Conservation (phyloP, 2,888 invertebrate genomes). For the Drosophila pseudotakahashii region DNA sequence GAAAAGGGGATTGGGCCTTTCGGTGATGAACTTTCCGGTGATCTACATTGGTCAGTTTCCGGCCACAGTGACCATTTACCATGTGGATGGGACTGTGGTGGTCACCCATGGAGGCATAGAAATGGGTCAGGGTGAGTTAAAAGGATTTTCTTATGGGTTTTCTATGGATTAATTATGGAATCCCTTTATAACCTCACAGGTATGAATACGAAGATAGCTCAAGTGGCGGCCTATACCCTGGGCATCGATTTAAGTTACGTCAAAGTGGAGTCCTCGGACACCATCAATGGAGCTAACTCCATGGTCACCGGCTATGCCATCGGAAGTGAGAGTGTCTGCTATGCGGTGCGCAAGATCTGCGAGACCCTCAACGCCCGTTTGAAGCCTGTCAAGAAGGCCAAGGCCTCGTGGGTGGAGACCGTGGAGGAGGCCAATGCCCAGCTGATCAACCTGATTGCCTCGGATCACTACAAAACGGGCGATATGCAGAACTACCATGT, state of each 20-base stretch:
- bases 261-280: constrained; percentile 88
- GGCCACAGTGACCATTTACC: constrained; percentile 88
- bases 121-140: constrained; percentile 89
- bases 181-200: constrained; percentile 21
- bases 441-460: constrained; percentile 86
- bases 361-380: constrained; percentile 87
- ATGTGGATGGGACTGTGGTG: constrained; percentile 89
- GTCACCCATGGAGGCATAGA: constrained; percentile 90
- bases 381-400: constrained; percentile 86
- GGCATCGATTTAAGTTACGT: constrained; percentile 87
- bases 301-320: constrained; percentile 89
- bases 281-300: constrained; percentile 88
- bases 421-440: constrained; percentile 55
- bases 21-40: constrained; percentile 89
- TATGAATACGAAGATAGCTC: constrained; percentile 88
- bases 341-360: constrained; percentile 87
- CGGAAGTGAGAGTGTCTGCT: constrained; percentile 88
- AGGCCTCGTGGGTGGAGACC: constrained; percentile 85
- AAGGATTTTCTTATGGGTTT: background rate
- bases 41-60: constrained; percentile 85
- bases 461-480: constrained; percentile 86
- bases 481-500: constrained; percentile 87
- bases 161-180: no score
- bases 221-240: constrained; percentile 90
- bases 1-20: constrained; percentile 89